Evolutionary conservation across 2,888 invertebrate genomes (phyloP).

Genomic region (Napeogenes sylphis): DNA sequence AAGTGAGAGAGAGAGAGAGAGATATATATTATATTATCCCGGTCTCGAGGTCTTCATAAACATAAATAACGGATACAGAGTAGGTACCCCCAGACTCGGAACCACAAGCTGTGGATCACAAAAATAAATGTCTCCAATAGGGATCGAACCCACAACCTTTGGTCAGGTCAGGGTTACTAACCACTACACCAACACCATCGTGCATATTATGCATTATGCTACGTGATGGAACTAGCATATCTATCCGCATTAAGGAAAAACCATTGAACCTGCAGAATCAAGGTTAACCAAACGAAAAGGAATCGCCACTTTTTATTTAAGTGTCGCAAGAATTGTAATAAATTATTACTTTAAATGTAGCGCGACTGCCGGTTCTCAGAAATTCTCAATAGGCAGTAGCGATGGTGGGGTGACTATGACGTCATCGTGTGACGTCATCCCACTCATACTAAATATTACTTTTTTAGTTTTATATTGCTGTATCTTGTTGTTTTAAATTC

Average conservation of each 20-base stretch:
- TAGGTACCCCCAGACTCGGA: no score
- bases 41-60: no score
- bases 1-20: no score
- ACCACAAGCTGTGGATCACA: no score
- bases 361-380: conserved; percentile 49
- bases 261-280: conserved; percentile 10
- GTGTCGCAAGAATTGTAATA: conserved; percentile 21
- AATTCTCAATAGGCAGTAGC: conserved; percentile 41
- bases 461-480: conserved; percentile 28
- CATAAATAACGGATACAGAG: no score
- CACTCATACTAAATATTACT: conserved; percentile 50
- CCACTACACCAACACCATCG: no score
- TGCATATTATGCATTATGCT: conserved; percentile 5
- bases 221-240: conserved; percentile 25
- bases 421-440: conserved; percentile 62
- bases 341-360: conserved; percentile 34
- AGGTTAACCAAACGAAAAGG: conserved; percentile 12
- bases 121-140: no score
- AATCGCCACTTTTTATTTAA: conserved; percentile 1
- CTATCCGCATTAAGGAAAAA: conserved; percentile 16
- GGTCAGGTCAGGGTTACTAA: no score
- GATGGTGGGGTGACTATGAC: conserved; percentile 43
- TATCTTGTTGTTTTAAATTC: neutral
- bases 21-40: no score
- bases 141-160: no score